Percentiles rank a stretch among this genome's conserved stretches.
These are phyloP conservation scores for Trichechus manatus DNA, from an alignment of 2,113 vertebrate genomes.

Conservation along the genomic window DNA sequence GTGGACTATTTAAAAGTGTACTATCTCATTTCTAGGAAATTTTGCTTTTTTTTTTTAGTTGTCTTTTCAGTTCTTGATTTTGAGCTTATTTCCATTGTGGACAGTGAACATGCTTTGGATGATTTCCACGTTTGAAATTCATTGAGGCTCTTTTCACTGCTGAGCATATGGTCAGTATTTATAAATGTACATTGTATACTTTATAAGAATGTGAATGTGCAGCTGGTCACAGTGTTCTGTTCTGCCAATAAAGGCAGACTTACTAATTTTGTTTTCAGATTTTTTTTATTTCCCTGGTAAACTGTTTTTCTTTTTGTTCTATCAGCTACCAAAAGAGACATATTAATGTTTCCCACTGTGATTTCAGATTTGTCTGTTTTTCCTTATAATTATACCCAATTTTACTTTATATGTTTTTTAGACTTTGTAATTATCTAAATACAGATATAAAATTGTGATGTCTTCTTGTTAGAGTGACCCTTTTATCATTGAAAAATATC, in stretches of 20 bases:
- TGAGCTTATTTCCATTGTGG: background rate
- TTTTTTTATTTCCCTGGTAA: background rate
- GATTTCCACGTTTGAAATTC: background rate
- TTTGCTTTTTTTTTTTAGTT: background rate
- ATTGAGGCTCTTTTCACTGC: background rate
- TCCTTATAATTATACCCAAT: background rate
- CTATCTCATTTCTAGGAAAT: background rate
- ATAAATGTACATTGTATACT: background rate
- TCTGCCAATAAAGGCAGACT: background rate
- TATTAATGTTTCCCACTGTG: background rate
- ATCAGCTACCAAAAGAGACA: background rate
- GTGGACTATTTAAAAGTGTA: background rate
- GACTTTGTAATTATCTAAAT: background rate
- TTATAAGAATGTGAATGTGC: background rate
- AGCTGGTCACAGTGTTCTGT: background rate
- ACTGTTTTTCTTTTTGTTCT: background rate
- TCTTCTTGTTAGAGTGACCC: background rate
- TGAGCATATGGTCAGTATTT: background rate
- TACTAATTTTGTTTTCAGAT: background rate
- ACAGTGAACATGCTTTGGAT: background rate
- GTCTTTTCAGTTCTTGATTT: conserved; percentile 2
- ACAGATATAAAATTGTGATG: background rate
- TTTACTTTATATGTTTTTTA: background rate
- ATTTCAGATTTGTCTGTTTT: background rate
- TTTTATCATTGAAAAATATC: background rate